Conservation (phyloP, 1,140 invertebrate genomes). For the Daktulosphaira vitifoliae region DNA sequence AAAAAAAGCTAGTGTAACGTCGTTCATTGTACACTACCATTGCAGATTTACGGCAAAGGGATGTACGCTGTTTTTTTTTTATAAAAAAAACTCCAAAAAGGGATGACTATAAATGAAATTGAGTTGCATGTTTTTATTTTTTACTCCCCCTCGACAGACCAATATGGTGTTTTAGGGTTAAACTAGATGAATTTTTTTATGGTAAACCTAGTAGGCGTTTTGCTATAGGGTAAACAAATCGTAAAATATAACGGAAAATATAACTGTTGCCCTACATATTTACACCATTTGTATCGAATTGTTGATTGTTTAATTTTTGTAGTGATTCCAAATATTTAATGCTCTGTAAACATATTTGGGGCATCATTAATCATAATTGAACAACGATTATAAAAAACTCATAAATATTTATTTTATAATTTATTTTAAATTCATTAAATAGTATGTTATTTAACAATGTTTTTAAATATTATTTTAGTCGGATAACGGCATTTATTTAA, state of each 20-base stretch:
- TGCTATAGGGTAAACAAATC: constrained; percentile 29
- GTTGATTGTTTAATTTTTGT: no score
- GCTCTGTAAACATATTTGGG: no score
- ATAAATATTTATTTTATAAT: no score
- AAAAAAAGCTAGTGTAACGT: constrained; percentile 23
- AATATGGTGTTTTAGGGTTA: constrained; percentile 23
- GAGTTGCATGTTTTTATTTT: constrained; percentile 8
- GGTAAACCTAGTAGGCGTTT: constrained; percentile 29
- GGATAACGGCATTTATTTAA: no score
- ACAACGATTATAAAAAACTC: no score
- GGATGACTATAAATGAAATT: constrained; percentile 21
- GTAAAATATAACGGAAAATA: constrained; percentile 33
- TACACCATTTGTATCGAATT: background rate
- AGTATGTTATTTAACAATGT: no score
- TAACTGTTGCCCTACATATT: constrained; percentile 19
- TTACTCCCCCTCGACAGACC: constrained; percentile 16
- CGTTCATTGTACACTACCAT: constrained; percentile 17
- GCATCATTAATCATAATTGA: no score
- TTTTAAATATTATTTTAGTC: no score
- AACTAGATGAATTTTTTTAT: constrained; percentile 25
- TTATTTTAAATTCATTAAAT: no score
- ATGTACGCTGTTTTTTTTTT: constrained; percentile 9
- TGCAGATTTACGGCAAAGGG: constrained; percentile 32
- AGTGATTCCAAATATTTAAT: no score
- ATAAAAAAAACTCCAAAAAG: background rate